Conservation (phyloP, 2,113 vertebrate genomes). For the Cariama cristata region DNA sequence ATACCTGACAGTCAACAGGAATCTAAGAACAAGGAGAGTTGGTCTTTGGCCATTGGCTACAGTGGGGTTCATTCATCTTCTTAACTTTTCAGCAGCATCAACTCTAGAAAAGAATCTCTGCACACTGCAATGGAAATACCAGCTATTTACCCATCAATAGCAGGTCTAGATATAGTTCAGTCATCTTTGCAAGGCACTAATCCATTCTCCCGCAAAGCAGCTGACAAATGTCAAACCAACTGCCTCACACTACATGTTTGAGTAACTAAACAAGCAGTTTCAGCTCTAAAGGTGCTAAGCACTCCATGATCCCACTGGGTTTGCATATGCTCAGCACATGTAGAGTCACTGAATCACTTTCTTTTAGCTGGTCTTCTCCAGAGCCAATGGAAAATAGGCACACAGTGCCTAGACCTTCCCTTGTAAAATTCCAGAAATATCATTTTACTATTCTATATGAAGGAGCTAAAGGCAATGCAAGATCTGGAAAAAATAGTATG, state of each 20-base stretch:
- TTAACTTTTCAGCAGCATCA: not conserved
- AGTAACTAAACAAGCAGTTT: not conserved
- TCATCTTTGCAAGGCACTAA: not conserved
- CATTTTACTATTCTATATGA: not conserved
- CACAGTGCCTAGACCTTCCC: not conserved
- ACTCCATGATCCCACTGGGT: not conserved
- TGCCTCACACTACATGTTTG: fast-evolving
- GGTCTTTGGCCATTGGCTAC: not conserved
- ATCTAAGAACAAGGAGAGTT: not conserved
- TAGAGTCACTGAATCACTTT: not conserved
- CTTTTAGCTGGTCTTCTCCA: not conserved
- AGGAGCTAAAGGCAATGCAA: not conserved
- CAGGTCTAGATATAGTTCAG: not conserved
- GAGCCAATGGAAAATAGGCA: not conserved
- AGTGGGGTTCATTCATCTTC: not conserved
- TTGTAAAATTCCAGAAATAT: not conserved
- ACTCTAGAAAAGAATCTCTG: not conserved
- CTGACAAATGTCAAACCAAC: not conserved
- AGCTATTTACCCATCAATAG: not conserved
- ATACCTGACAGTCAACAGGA: too few species aligned
- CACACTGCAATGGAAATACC: not conserved
- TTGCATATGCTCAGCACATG: not conserved
- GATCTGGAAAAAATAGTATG: not conserved
- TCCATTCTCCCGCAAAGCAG: not conserved
- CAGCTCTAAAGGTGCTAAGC: not conserved